Percentiles rank a stretch among this genome's conserved stretches.
Conservation (phyloP, 2,113 vertebrate genomes). For the Colossoma macropomum region DNA sequence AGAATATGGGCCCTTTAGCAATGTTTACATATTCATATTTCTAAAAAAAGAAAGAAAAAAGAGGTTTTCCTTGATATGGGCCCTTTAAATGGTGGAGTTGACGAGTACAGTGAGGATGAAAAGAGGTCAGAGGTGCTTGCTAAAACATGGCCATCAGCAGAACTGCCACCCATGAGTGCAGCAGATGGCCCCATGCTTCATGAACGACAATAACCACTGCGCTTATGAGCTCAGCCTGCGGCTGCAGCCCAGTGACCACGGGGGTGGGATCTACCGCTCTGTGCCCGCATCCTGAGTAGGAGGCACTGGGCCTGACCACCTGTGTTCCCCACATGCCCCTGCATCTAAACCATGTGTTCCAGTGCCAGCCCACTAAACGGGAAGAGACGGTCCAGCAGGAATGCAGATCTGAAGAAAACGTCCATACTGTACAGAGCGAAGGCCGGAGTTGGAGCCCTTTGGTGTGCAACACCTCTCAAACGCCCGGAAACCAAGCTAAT, state of each 20-base stretch:
- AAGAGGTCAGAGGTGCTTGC: slow-evolving; percentile 11
- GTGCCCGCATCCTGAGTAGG: slow-evolving; percentile 31
- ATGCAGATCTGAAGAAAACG: neutral
- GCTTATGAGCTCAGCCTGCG: slow-evolving; percentile 25
- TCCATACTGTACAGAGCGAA: neutral
- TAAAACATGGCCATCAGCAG: neutral
- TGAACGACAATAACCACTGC: slow-evolving; percentile 17
- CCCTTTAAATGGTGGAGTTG: neutral
- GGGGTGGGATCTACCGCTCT: neutral
- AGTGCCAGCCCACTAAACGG: slow-evolving; percentile 3
- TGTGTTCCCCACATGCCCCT: slow-evolving; percentile 42
- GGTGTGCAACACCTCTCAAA: neutral
- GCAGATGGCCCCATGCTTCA: slow-evolving; percentile 35
- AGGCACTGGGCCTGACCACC: slow-evolving; percentile 24
- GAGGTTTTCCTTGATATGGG: neutral
- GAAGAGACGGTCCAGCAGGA: neutral
- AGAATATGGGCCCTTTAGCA: too few relatives aligned
- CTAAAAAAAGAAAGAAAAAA: neutral
- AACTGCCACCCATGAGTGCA: slow-evolving; percentile 17
- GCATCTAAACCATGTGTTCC: slow-evolving; percentile 7
- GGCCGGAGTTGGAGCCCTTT: neutral
- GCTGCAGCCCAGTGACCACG: neutral
- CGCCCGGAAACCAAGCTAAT: neutral
- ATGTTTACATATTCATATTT: neutral
- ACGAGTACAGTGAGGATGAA: neutral